A percentile compares a stretch with the other conserved stretches of the same genome.
These are phyloP conservation scores for Albula glossodonta DNA, from an alignment of 2,113 vertebrate genomes.

Conservation along the genomic window DNA sequence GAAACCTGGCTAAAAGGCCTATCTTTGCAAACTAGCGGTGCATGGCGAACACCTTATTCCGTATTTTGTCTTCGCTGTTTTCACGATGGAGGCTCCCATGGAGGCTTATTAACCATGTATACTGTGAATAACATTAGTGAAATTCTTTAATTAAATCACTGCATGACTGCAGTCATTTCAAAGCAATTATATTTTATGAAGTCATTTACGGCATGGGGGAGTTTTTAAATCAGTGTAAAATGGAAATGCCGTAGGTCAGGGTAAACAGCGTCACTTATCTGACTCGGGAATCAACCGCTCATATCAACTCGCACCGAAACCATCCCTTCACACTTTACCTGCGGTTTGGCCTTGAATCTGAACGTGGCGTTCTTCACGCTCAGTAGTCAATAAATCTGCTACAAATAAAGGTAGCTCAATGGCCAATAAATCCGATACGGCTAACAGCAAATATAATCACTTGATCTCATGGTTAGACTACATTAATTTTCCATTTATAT, in stretches of 20 bases:
- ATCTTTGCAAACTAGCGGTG: background rate
- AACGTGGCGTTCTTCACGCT: background rate
- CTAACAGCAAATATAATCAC: no score
- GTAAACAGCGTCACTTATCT: background rate
- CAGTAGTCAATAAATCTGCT: background rate
- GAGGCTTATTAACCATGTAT: conserved; percentile 14
- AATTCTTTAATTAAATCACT: conserved; percentile 19
- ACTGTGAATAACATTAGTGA: background rate
- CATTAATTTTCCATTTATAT: no score
- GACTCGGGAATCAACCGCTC: background rate
- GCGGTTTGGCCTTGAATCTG: background rate
- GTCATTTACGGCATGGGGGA: background rate
- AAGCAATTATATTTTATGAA: conserved; percentile 24
- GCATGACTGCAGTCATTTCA: conserved; percentile 23
- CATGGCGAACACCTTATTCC: background rate
- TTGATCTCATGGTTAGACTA: no score
- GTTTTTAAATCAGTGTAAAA: background rate
- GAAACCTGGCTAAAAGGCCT: background rate
- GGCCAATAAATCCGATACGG: no score
- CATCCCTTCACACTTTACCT: background rate
- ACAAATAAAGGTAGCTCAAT: background rate
- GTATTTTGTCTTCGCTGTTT: background rate
- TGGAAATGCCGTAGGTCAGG: conserved; percentile 5
- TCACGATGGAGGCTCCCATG: background rate
- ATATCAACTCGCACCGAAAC: background rate